Evolutionary conservation across 2,113 vertebrate genomes (phyloP), one percentile per base, ranked within the genome.

Genomic region (Apodemus sylvaticus): DNA sequence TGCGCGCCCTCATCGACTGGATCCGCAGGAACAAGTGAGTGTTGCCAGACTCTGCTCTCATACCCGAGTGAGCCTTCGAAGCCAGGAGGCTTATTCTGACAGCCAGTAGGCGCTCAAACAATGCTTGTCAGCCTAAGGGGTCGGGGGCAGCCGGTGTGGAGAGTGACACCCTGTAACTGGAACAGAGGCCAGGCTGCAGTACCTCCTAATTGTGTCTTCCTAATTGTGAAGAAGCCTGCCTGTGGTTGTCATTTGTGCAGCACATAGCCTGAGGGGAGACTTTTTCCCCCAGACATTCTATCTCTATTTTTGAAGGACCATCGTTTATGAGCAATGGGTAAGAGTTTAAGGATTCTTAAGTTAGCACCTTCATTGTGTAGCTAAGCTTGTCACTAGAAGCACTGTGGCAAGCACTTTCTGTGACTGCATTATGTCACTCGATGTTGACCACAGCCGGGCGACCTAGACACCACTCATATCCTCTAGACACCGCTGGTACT

Each of bases 1-100:
- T 99, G 91, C 94, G 85, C 70, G 99, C 99, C 71, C 98, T 99
- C 90, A 99, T 99, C 34, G 98, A 96, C 22, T 99, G 99, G 99
- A 99, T 99, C 97, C 97, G 98, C 91, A 98, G 99, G 93, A 99
- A 99, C 97, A 99, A 98, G 99, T 99, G 98, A 99, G 99, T 96
- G 86, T 26, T 13, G 3, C n/a, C 51, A 5, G 12, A 4, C 17
- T 24, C 22, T 22, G 3, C 12, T 0, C 2, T 51, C 4, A 5
- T 2, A 5, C 20, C 73, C 77, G 0, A 31, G 12, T 0, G 94
- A 73, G 77, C 79, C 68, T 62, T 71, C 77, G 10, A 62, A 60
- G 66, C 39, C 76, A 3, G 3, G 13, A 42, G 48, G n/a, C 94
- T 31, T 77, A 10, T 45, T 36, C 53, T 3, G 4, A 55, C 71